Conservation (phyloP, 2,888 invertebrate species). For the Hydraecia micacea region DNA sequence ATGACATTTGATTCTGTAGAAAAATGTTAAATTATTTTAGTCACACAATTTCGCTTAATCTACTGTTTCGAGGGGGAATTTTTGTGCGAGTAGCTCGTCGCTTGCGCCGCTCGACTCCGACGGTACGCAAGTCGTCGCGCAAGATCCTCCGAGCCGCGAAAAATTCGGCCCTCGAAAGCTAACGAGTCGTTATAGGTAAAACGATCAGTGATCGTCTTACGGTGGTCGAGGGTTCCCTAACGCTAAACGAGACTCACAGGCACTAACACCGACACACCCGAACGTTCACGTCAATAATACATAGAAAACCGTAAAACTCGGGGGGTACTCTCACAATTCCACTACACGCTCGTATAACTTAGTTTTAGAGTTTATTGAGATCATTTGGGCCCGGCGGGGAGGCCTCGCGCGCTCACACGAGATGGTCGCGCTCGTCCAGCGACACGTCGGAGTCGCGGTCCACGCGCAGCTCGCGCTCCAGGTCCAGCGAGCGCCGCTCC, state of each 20-base stretch:
- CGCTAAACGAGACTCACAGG: constrained; percentile 87
- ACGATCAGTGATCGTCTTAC: constrained; percentile 77
- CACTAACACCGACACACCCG: constrained; percentile 87
- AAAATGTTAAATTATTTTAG: constrained; percentile 85
- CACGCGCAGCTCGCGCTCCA: constrained; percentile 87
- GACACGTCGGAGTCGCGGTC: constrained; percentile 85
- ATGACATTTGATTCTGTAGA: constrained; percentile 83
- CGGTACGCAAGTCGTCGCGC: constrained; percentile 8
- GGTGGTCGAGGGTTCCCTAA: constrained; percentile 78
- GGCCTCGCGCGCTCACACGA: constrained; percentile 73
- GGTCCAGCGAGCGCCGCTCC: constrained; percentile 88
- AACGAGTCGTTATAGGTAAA: constrained; percentile 84
- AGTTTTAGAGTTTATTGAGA: constrained; percentile 88
- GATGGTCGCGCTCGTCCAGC: constrained; percentile 87
- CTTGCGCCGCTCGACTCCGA: constrained; percentile 23
- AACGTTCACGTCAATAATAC: constrained; percentile 84
- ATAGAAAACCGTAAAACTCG: constrained; percentile 87
- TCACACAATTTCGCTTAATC: constrained; percentile 87
- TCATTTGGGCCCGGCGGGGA: constrained; percentile 74
- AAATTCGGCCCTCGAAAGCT: constrained; percentile 81
- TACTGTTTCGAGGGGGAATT: constrained; percentile 83
- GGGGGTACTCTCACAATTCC: constrained; percentile 87
- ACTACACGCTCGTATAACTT: constrained; percentile 86
- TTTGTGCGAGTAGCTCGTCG: constrained; percentile 67
- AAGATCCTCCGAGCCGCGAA: constrained; percentile 42